These are phyloP conservation scores for Sminthurides bifidus DNA, from an alignment of 1,140 invertebrate species.

Conservation along the genomic window DNA sequence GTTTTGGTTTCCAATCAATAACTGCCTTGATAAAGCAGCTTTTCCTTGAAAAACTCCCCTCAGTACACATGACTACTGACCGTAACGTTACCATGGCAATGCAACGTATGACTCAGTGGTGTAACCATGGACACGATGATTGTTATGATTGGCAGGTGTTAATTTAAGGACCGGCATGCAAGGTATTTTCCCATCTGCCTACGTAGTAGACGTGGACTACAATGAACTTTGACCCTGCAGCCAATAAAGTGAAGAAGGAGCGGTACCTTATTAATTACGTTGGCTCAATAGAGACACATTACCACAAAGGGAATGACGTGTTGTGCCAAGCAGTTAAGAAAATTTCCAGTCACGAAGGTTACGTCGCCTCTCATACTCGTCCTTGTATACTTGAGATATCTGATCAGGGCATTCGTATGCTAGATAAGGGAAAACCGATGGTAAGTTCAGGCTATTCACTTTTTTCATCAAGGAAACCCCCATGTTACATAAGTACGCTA, in stretches of 20 bases:
- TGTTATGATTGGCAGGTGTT: constrained; percentile 66
- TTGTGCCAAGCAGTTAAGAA: constrained; percentile 76
- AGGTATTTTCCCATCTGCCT: constrained; percentile 93
- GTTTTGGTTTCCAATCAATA: too few relatives aligned
- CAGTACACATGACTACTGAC: too few relatives aligned
- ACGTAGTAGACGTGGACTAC: constrained; percentile 91
- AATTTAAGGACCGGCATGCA: constrained; percentile 82
- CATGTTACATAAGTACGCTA: too few relatives aligned
- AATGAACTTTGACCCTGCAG: constrained; percentile 80
- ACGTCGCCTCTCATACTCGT: constrained; percentile 47
- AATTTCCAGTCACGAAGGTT: constrained; percentile 52
- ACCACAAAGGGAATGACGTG: constrained; percentile 81
- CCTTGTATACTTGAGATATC: constrained; percentile 85
- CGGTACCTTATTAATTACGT: constrained; percentile 85
- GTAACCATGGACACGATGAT: too few relatives aligned
- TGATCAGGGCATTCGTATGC: constrained; percentile 88
- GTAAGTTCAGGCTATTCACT: constrained; percentile 2
- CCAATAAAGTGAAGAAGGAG: constrained; percentile 70
- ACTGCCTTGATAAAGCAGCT: too few relatives aligned
- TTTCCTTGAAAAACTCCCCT: too few relatives aligned
- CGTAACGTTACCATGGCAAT: too few relatives aligned
- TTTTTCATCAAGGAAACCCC: too few relatives aligned
- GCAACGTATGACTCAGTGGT: too few relatives aligned
- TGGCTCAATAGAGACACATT: constrained; percentile 85
- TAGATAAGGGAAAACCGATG: constrained; percentile 53